Evolutionary conservation across 1,140 invertebrate species (phyloP), one percentile per base, ranked within the genome.

Genomic region (Rhyzopertha dominica): DNA sequence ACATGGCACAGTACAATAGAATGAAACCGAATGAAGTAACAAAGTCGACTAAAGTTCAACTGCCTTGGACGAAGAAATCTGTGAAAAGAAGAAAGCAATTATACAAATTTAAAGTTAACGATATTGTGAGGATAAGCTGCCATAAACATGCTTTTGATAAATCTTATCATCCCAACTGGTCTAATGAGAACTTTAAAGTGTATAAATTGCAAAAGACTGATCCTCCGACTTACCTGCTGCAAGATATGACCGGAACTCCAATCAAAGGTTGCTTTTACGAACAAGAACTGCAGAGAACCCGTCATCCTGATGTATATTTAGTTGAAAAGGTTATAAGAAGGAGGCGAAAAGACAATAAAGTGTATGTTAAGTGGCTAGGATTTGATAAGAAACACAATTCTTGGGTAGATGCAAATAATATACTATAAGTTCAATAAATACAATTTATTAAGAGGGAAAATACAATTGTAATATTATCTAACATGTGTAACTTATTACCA

Each of bases 331-430:
- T 65, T 16, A 19, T 66, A 23, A n/a, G n/a, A n/a, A n/a, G n/a
- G n/a, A 38, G 47, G 40, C 54, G 39, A 41, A 48, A 58, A 42
- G 54, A 39, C 18, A 43, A 65, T 47, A 54, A 57, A 43, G 20
- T 64, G n/a, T 64, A 43, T 43, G 58, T 65, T 24, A 60, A 61
- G 43, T 63, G n/a, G n/a, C n/a, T n/a, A n/a, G n/a, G n/a, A n/a
- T n/a, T n/a, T n/a, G n/a, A n/a, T n/a, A n/a, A n/a, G n/a, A n/a
- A n/a, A n/a, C n/a, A n/a, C n/a, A n/a, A n/a, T n/a, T n/a, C n/a
- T n/a, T n/a, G n/a, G n/a, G n/a, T n/a, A n/a, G n/a, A n/a, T n/a
- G n/a, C n/a, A n/a, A n/a, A n/a, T n/a, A n/a, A n/a, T n/a, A n/a
- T n/a, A n/a, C n/a, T n/a, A n/a, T n/a, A n/a, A n/a, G n/a, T n/a